phyloP scores from a whole-genome alignment of 2,797 vertebrate genomes.

The Alosa sapidissima region DNA sequence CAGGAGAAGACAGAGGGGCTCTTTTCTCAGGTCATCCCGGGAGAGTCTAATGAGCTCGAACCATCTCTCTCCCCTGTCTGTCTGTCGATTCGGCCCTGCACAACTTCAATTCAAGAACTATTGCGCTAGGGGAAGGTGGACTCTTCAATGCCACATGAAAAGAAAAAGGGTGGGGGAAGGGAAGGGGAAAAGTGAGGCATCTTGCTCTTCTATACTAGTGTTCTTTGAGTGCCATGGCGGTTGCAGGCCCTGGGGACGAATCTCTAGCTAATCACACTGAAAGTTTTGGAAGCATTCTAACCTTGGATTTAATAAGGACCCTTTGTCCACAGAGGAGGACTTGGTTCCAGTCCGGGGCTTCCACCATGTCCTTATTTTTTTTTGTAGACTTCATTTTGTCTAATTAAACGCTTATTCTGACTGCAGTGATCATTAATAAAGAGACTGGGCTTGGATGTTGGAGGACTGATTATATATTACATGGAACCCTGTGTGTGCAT shows the following conservation, averaged over 20 bases:
- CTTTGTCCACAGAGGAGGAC: conserved; percentile 54
- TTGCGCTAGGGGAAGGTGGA: conserved; percentile 23
- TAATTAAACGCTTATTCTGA: conserved; percentile 58
- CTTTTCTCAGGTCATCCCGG: conserved; percentile 69
- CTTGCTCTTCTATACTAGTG: conserved; percentile 63
- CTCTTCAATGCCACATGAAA: conserved; percentile 27
- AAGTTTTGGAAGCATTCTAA: conserved; percentile 68
- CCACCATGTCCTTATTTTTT: conserved; percentile 53
- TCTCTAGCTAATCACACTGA: conserved; percentile 71
- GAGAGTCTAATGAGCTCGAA: conserved; percentile 75
- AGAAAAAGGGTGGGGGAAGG: conserved; percentile 21
- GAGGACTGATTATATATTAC: conserved; percentile 69
- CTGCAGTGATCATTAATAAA: conserved; percentile 67
- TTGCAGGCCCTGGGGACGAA: conserved; percentile 67
- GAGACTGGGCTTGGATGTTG: conserved; percentile 63
- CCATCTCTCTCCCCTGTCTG: conserved; percentile 35
- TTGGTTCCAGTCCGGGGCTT: conserved; percentile 44
- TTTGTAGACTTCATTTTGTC: conserved; percentile 60
- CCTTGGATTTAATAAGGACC: conserved; percentile 75
- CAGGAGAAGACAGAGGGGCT: conserved; percentile 56
- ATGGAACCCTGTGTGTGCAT: conserved; percentile 65
- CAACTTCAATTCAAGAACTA: conserved; percentile 59
- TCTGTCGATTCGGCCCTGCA: conserved; percentile 52
- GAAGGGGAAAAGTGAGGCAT: conserved; percentile 44
- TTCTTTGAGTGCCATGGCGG: conserved; percentile 60